Base-by-base conservation (phyloP, 2,888 invertebrate species). In the Tigriopus californicus region DNA sequence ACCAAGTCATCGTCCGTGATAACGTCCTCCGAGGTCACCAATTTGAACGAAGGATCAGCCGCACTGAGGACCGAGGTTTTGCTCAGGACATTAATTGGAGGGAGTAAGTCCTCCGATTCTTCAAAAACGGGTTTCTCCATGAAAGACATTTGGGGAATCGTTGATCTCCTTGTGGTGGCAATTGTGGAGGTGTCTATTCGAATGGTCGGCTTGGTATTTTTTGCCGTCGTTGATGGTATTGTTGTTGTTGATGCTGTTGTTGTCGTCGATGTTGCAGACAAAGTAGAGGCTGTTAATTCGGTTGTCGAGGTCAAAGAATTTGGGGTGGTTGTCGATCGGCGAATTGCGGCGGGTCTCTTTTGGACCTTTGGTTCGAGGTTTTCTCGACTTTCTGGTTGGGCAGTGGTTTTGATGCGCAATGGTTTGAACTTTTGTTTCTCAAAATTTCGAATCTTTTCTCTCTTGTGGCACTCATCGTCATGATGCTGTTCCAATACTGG, bases 401-500 rank as follows among this genome's bases (percentile, higher is more conserved):
- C 44, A 44, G 44, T 44, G 5, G 44, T 18, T 11, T 44, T 44
- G 18, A 44, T n/a, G n/a, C 15, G 44, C 10, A 15, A 18, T 15
- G 18, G 18, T 44, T 44, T n/a, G 15, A 44, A 44, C 5, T n/a
- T 44, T 11, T 44, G 15, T 18, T 44, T 18, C 10, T 44, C 15
- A 44, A 15, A 15, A n/a, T 44, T 44, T n/a, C 15, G 15, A 11
- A 33, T 33, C 8, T 44, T 18, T 44, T 44, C 15, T 6, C 18
- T 3, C 10, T 44, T 44, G 10, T n/a, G 15, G 10, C 44, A 44
- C 10, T 44, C 44, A 15, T 44, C 44, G 10, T n/a, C n/a, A 10
- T n/a, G n/a, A n/a, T 15, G 10, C 5, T 44, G 15, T 18, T 15
- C 10, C 18, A 63, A 46, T 22, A 60, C 46, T 11, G 63, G 63